Conservation (phyloP, 1,140 invertebrate genomes). For the Bemisia tabaci region DNA sequence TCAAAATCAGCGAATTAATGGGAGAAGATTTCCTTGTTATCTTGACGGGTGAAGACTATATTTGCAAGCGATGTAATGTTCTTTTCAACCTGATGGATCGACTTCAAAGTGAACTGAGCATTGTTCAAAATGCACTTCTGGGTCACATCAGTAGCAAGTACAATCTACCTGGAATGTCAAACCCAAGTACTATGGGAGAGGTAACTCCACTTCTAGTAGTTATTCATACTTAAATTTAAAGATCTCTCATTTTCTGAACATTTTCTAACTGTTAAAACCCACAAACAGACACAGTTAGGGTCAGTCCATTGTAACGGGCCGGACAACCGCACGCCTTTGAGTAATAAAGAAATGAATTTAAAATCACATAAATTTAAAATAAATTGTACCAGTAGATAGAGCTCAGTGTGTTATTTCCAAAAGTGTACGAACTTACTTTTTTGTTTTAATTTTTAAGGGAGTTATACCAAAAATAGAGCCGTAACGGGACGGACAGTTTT, state of each 20-base stretch:
- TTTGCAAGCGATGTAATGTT: slow-evolving; percentile 20
- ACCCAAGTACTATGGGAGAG: neutral
- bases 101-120: slow-evolving; percentile 20
- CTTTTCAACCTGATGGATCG: slow-evolving; percentile 22
- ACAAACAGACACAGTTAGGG: too few species aligned
- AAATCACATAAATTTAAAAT: too few species aligned
- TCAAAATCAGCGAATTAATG: slow-evolving; percentile 22
- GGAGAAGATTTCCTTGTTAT: slow-evolving; percentile 23
- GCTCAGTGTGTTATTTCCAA: too few species aligned
- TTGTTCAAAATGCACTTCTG: slow-evolving; percentile 19
- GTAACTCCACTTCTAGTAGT: neutral
- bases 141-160: slow-evolving; percentile 22
- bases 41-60: slow-evolving; percentile 18
- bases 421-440: too few species aligned
- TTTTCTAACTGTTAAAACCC: too few species aligned
- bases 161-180: slow-evolving; percentile 8
- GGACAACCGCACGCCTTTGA: too few species aligned
- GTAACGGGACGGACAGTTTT: too few species aligned
- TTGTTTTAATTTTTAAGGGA: too few species aligned
- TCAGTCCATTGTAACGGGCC: too few species aligned
- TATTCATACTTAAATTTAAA: neutral
- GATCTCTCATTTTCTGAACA: neutral
- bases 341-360: too few species aligned
- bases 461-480: too few species aligned
- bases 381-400: too few species aligned